phyloP scores from a whole-genome alignment of 2,888 invertebrate species.

The Drosophila maculinotata region DNA sequence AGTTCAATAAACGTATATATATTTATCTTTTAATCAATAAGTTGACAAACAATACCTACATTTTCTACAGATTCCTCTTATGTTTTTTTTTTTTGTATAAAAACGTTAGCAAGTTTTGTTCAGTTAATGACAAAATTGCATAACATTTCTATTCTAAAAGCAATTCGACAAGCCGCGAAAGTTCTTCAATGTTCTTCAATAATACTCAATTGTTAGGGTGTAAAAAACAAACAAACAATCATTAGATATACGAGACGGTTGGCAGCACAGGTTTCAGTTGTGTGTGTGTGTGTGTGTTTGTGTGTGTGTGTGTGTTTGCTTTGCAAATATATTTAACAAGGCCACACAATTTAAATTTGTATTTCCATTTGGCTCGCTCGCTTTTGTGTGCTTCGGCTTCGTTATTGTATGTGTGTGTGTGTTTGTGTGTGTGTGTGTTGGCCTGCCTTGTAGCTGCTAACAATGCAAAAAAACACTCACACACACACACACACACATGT shows the following conservation, averaged over 20 bases:
- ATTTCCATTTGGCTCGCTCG: constrained; percentile 47
- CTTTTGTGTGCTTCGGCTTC: constrained; percentile 32
- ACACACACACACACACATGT: constrained; percentile 22
- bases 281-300: constrained; percentile 6
- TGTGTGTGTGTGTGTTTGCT: constrained; percentile 29
- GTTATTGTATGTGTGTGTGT: constrained; percentile 14
- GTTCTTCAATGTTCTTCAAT: neutral
- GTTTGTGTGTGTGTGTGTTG: constrained; percentile 11
- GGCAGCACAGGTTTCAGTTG: constrained; percentile 33
- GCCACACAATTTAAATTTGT: constrained; percentile 65
- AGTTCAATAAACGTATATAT: no score
- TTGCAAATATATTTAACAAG: constrained; percentile 57
- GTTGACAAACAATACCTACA: no score
- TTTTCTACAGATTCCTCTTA: no score
- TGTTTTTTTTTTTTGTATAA: no score
- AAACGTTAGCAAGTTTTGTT: no score
- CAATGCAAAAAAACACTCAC: constrained; percentile 43
- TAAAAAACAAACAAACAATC: constrained; percentile 67
- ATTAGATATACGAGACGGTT: constrained; percentile 57
- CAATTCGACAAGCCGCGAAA: no score
- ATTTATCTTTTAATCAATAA: no score
- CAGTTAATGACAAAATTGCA: no score
- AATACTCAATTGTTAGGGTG: constrained; percentile 9
- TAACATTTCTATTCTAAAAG: no score
- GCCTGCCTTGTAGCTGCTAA: constrained; percentile 51